These are phyloP conservation scores for Drosophila obscura DNA, from an alignment of 1,140 invertebrate species.

Conservation along the genomic window DNA sequence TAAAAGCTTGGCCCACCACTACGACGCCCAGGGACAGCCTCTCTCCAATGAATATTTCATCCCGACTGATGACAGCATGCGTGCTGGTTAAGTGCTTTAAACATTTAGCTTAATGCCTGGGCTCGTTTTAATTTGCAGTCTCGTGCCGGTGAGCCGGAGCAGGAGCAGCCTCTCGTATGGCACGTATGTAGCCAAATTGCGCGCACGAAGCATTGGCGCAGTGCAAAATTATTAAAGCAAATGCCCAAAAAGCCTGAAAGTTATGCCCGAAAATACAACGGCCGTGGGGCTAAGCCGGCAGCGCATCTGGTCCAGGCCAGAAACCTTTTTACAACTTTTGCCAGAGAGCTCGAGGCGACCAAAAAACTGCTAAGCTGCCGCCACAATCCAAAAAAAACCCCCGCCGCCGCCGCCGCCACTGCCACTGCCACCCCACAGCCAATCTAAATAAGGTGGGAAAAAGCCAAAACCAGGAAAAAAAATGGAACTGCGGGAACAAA, in stretches of 20 bases:
- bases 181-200: constrained; percentile 77
- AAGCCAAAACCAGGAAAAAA: constrained; percentile 37
- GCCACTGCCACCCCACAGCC: constrained; percentile 13
- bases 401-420: constrained; percentile 19
- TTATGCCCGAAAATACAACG: constrained; percentile 34
- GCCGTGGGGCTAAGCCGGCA: constrained; percentile 29
- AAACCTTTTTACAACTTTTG: constrained; percentile 81
- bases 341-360: constrained; percentile 23
- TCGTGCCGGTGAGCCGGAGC: background rate
- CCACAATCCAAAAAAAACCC: constrained; percentile 2
- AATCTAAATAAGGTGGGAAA: constrained; percentile 70
- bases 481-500: constrained; percentile 17
- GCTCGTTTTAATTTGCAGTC: constrained; percentile 65
- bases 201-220: constrained; percentile 57
- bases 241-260: constrained; percentile 11
- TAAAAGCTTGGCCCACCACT: constrained; percentile 58
- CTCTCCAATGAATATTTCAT: constrained; percentile 68
- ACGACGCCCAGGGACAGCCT: constrained; percentile 17
- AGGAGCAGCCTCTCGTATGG: constrained; percentile 1
- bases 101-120: constrained; percentile 70
- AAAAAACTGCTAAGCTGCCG: constrained; percentile 57
- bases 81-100: constrained; percentile 74
- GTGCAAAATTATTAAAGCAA: constrained; percentile 61
- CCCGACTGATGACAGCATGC: constrained; percentile 41
- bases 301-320: constrained; percentile 57